Evolutionary conservation across 2,113 vertebrate genomes (phyloP), one percentile per base, ranked within the genome.

Genomic region (Gambusia holbrooki): DNA sequence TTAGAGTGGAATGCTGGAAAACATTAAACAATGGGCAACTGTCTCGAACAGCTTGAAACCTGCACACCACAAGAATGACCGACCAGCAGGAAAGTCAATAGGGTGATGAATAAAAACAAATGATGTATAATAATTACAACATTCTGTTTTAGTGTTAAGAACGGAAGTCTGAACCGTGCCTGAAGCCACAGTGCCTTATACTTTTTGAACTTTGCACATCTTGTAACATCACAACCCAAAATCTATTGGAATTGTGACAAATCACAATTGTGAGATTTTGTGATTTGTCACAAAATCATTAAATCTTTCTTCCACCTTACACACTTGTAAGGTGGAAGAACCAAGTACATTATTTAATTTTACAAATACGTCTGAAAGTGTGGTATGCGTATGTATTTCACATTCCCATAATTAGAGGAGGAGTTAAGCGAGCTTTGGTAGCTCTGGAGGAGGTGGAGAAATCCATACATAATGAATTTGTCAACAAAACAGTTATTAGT

Each of bases 21-120:
- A 78, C 66, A 84, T 80, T 74, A 75, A 88, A 91, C 78, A 92
- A 92, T 78, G 83, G 72, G 68, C 27, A 60, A 83, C 67, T 84
- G 91, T 85, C 87, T 91, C 75, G 71, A 70, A 51, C 29, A 69
- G 60, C 13, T 51, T 33, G 48, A 84, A 90, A 81, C 37, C 66
- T 83, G 82, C 58, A 70, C 81, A 75, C 82, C 74, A 72, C 62
- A 77, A 74, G 58, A 85, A 79, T 58, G 10, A 19, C 42, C 64
- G 69, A 82, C 76, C 79, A 17, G 30, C 62, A 63, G 30, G 17
- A 32, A 32, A 12, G 29, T 63, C 30, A 32, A 58, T 3, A 32
- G 62, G 62, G 19, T 32, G 29, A 1, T 62, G 14, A 17, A 5
- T 19, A 17, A 32, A 22, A 27, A 42, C 8, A 45, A 45, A 28